phyloP scores from a whole-genome alignment of 92 coral and sea anemone species.

The Zoanthus gigantus region DNA sequence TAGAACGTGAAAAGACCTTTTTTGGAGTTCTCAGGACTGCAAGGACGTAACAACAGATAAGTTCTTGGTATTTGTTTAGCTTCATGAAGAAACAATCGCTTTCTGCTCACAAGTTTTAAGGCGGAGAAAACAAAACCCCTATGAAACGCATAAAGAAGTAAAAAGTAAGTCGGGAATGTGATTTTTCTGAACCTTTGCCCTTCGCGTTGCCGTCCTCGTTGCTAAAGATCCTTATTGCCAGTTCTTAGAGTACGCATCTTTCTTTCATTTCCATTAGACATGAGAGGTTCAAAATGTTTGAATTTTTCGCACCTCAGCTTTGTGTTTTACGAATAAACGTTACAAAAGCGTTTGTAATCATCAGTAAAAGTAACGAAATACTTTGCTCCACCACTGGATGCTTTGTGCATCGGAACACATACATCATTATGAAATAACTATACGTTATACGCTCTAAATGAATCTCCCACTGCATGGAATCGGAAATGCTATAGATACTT shows the following conservation, averaged over 20 bases:
- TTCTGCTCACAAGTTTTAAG: too few species aligned
- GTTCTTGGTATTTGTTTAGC: too few species aligned
- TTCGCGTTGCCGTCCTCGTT: too few species aligned
- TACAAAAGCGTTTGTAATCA: slow-evolving; percentile 58
- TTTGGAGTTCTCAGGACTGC: too few species aligned
- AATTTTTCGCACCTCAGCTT: slow-evolving; percentile 40
- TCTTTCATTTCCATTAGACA: slow-evolving; percentile 29
- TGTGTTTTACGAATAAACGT: slow-evolving; percentile 19
- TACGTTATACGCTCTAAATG: slow-evolving; percentile 42
- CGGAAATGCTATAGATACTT: background rate
- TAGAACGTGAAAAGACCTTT: too few species aligned
- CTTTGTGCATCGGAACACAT: slow-evolving; percentile 51
- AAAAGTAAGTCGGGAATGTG: too few species aligned
- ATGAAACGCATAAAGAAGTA: too few species aligned
- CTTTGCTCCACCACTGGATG: slow-evolving; percentile 53
- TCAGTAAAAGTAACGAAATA: slow-evolving; percentile 60
- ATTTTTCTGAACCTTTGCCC: too few species aligned
- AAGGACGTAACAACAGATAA: too few species aligned
- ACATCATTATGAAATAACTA: slow-evolving; percentile 58
- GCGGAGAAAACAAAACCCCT: too few species aligned
- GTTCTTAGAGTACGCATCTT: slow-evolving; percentile 24
- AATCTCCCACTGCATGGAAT: slow-evolving; percentile 59
- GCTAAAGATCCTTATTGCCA: background rate
- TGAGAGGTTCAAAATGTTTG: slow-evolving; percentile 51
- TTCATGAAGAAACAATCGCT: too few species aligned